phyloP scores from a whole-genome alignment of 2,797 vertebrate species.

The Leptatherina wallacei region DNA sequence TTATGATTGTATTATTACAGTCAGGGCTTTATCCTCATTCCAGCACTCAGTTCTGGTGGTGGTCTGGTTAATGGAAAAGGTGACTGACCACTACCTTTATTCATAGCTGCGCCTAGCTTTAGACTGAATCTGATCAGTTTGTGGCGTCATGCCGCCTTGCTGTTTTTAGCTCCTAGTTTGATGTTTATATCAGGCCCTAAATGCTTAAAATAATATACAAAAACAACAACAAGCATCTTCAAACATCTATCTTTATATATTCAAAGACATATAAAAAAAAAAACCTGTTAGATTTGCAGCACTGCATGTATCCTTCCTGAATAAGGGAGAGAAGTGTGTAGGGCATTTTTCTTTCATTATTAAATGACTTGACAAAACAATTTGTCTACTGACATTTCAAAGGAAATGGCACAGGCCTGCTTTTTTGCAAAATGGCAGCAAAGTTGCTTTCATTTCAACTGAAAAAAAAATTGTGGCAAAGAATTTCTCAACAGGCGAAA shows the following conservation, averaged over 20 bases:
- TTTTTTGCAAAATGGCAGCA: conserved; percentile 56
- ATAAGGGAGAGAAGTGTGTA: conserved; percentile 12
- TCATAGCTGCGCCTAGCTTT: conserved; percentile 22
- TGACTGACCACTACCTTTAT: conserved; percentile 52
- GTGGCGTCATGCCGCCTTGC: background rate
- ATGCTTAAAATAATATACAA: background rate
- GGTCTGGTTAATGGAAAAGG: conserved; percentile 60
- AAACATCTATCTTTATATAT: background rate
- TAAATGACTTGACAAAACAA: conserved; percentile 61
- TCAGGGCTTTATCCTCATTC: conserved; percentile 64
- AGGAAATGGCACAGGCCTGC: conserved; percentile 53
- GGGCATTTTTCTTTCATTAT: conserved; percentile 45
- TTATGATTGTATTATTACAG: conserved; percentile 77
- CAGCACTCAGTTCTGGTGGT: conserved; percentile 37
- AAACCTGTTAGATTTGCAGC: background rate
- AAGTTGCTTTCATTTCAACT: conserved; percentile 57
- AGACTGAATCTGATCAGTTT: conserved; percentile 30
- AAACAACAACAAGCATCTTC: background rate
- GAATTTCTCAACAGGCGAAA: conserved; percentile 56
- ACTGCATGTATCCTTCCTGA: background rate
- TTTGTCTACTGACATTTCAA: conserved; percentile 74
- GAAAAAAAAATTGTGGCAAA: conserved; percentile 45
- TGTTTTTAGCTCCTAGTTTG: background rate
- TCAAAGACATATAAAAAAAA: conserved; percentile 5
- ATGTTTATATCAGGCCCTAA: background rate